Conservation (phyloP, 2,797 vertebrate species). For the Mus minutoides region DNA sequence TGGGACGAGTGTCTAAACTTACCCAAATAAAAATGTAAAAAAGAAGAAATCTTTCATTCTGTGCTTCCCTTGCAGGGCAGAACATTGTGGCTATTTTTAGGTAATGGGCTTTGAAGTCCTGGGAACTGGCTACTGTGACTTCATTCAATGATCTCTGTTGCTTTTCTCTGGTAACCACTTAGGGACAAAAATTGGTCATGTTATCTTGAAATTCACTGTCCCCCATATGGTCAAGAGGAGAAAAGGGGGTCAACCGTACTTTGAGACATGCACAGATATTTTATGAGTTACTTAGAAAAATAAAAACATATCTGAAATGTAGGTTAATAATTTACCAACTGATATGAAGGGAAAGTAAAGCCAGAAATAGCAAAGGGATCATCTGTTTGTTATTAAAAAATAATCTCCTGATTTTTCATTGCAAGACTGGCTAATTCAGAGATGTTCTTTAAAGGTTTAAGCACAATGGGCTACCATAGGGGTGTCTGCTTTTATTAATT, state of each 20-base stretch:
- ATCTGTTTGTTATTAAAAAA: constrained; percentile 29
- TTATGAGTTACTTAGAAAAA: constrained; percentile 21
- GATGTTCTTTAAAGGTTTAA: background rate
- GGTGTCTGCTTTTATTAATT: constrained; percentile 36
- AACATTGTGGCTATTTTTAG: constrained; percentile 58
- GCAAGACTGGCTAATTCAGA: background rate
- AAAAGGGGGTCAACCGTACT: background rate
- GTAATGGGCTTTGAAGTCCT: background rate
- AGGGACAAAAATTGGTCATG: background rate
- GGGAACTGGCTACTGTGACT: background rate
- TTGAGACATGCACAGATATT: background rate
- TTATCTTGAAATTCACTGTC: background rate
- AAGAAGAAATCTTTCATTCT: background rate
- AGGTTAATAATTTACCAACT: constrained; percentile 18
- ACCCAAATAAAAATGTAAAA: background rate
- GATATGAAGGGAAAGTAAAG: background rate
- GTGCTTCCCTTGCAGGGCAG: background rate
- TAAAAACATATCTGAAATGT: background rate
- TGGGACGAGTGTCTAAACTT: constrained; percentile 23
- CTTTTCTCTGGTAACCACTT: background rate
- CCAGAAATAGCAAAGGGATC: background rate
- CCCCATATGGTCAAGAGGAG: background rate
- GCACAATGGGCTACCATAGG: constrained; percentile 9
- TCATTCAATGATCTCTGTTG: background rate
- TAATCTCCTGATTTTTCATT: constrained; percentile 29